Evolutionary conservation across 2,888 invertebrate species (phyloP).

Genomic region (Ashinkailepas kermadecensis): DNA sequence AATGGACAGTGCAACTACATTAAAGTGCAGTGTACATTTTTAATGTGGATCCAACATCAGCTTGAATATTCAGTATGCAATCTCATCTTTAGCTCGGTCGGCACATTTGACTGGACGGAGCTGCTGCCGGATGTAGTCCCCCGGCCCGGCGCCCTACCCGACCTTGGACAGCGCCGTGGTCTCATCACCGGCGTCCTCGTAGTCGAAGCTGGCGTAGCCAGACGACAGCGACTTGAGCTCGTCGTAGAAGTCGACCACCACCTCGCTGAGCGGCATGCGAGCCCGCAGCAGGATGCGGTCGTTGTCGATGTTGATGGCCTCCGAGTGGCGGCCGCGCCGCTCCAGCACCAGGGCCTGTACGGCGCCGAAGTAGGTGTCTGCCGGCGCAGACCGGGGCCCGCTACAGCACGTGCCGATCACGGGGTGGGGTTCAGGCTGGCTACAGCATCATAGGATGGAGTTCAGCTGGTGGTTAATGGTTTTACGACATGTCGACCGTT

Average conservation of each 20-base stretch:
- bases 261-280: conserved; percentile 81
- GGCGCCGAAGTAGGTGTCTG: conserved; percentile 29
- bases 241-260: conserved; percentile 92
- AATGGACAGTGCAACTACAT: too few relatives aligned
- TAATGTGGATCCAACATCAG: too few relatives aligned
- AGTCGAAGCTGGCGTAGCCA: conserved; percentile 93
- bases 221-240: conserved; percentile 78
- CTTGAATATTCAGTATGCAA: too few relatives aligned
- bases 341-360: conserved; percentile 55
- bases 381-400: neutral
- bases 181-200: conserved; percentile 79
- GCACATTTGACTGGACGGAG: too few relatives aligned
- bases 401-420: too few relatives aligned
- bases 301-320: conserved; percentile 70
- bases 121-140: too few relatives aligned
- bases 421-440: too few relatives aligned
- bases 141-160: conserved; percentile 34
- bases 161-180: conserved; percentile 67
- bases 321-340: conserved; percentile 61
- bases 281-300: conserved; percentile 72
- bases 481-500: too few relatives aligned
- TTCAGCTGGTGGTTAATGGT: too few relatives aligned
- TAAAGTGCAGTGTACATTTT: too few relatives aligned
- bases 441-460: too few relatives aligned
- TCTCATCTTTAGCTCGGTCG: too few relatives aligned